Conservation (phyloP, 2,888 invertebrate genomes). For the Auanema freiburgensis region DNA sequence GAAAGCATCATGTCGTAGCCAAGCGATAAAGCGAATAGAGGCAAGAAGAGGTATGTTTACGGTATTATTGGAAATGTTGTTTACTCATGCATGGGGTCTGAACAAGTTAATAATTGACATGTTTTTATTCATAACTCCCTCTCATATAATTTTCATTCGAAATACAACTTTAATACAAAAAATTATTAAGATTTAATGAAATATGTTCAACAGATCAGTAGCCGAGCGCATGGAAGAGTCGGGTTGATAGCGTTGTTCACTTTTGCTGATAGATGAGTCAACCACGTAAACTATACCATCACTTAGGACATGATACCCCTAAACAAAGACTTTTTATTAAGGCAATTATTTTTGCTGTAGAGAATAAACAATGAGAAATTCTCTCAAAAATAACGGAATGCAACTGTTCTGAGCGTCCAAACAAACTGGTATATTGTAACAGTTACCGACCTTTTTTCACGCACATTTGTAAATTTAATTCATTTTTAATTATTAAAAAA, state of each 20-base stretch:
- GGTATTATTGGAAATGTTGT: no score
- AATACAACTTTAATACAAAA: no score
- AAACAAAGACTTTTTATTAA: not conserved
- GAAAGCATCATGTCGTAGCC: not conserved
- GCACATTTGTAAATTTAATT: no score
- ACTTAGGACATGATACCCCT: conserved; percentile 11
- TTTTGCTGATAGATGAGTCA: conserved; percentile 1
- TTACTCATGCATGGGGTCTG: no score
- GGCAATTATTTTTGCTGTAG: not conserved
- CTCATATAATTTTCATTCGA: no score
- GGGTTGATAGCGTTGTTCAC: not conserved
- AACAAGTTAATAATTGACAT: no score
- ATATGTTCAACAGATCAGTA: not conserved
- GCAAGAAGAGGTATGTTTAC: not conserved
- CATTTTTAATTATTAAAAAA: no score
- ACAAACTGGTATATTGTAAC: no score
- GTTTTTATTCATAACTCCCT: no score
- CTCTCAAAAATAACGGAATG: not conserved
- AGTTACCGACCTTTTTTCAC: no score
- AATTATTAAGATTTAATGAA: no score
- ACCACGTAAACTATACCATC: conserved; percentile 14
- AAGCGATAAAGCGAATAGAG: conserved; percentile 1
- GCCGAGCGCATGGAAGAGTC: not conserved
- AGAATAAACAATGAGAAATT: not conserved
- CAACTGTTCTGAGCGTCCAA: no score